A percentile compares a stretch with the other conserved stretches of the same genome.
These are phyloP conservation scores for Eumerus sabulonum DNA, from an alignment of 2,888 invertebrate species.

Conservation along the genomic window DNA sequence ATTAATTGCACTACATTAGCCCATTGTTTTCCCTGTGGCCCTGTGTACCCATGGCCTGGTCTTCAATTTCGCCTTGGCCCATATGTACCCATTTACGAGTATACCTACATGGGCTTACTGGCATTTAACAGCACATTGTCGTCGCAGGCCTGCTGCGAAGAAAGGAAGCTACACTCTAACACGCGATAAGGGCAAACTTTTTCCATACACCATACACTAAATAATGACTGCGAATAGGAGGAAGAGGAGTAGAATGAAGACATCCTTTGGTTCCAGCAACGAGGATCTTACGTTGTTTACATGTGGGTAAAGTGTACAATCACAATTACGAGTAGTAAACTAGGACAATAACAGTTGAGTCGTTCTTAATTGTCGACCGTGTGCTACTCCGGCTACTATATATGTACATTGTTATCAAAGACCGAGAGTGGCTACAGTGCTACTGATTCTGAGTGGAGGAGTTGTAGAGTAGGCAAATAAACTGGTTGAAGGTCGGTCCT, in stretches of 20 bases:
- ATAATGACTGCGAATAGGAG: constrained; percentile 41
- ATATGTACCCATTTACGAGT: too few species aligned
- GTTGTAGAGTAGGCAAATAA: constrained; percentile 46
- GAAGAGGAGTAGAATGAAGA: constrained; percentile 25
- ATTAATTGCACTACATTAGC: constrained; percentile 51
- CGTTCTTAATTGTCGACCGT: constrained; percentile 66
- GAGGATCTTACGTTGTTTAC: constrained; percentile 43
- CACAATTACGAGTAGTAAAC: constrained; percentile 65
- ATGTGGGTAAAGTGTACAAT: constrained; percentile 66
- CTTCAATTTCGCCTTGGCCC: too few species aligned
- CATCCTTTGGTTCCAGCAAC: constrained; percentile 20
- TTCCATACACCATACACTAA: constrained; percentile 53
- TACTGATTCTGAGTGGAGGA: neutral
- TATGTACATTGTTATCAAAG: too few species aligned
- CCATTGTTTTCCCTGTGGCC: neutral
- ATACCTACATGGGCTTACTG: too few species aligned
- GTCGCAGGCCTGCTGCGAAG: constrained; percentile 16
- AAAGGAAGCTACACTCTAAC: constrained; percentile 48
- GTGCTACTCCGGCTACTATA: constrained; percentile 19
- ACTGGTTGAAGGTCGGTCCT: constrained; percentile 67
- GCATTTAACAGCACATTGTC: constrained; percentile 12
- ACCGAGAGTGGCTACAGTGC: neutral
- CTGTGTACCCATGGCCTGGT: too few species aligned
- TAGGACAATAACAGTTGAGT: constrained; percentile 68
- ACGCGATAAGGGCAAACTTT: constrained; percentile 44